Conservation (phyloP, 1,140 invertebrate genomes). For the Panonychus citri region DNA sequence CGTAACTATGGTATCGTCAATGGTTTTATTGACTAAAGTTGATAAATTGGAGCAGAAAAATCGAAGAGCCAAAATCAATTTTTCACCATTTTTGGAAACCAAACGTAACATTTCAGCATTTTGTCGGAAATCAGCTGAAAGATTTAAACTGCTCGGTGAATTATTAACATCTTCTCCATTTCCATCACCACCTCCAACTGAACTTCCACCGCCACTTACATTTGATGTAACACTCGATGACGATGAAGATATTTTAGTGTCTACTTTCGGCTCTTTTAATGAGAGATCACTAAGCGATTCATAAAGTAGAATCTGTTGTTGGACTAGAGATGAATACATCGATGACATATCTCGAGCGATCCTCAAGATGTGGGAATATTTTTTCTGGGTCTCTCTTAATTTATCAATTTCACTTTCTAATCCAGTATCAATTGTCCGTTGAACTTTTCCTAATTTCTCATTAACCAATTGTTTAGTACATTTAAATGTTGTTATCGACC, state of each 20-base stretch:
- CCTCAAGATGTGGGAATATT: conserved; percentile 66
- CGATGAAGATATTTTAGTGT: neutral
- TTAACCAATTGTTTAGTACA: conserved; percentile 84
- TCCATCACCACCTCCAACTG: no score
- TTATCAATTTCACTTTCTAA: conserved; percentile 75
- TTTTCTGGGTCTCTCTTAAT: conserved; percentile 69
- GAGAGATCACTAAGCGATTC: conserved; percentile 8
- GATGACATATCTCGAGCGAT: conserved; percentile 35
- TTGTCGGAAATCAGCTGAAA: conserved; percentile 59
- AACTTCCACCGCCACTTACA: neutral
- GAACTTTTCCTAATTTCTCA: conserved; percentile 64
- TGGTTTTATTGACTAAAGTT: conserved; percentile 85
- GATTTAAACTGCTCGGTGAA: no score
- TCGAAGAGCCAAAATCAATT: conserved; percentile 57
- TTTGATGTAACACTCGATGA: neutral
- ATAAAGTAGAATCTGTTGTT: conserved; percentile 4
- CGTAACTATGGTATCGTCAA: conserved; percentile 81
- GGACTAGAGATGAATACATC: conserved; percentile 8
- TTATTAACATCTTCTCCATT: no score
- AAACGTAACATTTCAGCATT: conserved; percentile 85
- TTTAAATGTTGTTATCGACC: conserved; percentile 91
- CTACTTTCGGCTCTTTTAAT: neutral
- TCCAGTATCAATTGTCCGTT: conserved; percentile 60
- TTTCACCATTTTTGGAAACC: conserved; percentile 78
- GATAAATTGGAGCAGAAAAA: conserved; percentile 87